Percentiles rank a stretch among this genome's conserved stretches.
Conservation (phyloP, 2,888 invertebrate species). For the Eupithecia pulchellata region DNA sequence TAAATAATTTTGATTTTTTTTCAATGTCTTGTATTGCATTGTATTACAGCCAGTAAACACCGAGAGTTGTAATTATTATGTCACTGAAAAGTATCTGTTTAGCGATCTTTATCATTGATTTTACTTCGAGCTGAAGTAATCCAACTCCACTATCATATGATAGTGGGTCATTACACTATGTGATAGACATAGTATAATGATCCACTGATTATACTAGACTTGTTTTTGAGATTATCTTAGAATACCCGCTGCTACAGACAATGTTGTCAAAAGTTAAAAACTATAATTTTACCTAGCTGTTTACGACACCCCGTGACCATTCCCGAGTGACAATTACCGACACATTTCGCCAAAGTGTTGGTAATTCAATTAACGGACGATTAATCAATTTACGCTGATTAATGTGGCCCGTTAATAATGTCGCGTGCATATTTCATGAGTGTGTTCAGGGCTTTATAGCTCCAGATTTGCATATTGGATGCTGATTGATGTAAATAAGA, state of each 20-base stretch:
- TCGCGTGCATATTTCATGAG: constrained; percentile 46
- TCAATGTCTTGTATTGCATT: neutral
- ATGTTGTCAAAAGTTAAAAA: neutral
- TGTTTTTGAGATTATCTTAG: neutral
- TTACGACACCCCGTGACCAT: constrained; percentile 11
- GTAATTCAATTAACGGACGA: constrained; percentile 48
- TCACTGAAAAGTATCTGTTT: neutral
- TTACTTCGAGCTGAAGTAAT: neutral
- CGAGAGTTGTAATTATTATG: neutral
- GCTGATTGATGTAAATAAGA: neutral
- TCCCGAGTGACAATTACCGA: constrained; percentile 63
- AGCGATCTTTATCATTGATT: neutral
- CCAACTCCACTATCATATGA: too few relatives aligned
- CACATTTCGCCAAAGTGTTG: constrained; percentile 46
- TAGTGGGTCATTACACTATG: too few relatives aligned
- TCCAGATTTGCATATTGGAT: constrained; percentile 12
- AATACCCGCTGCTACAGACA: neutral
- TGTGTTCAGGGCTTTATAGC: constrained; percentile 36
- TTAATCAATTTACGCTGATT: constrained; percentile 47
- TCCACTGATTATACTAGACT: too few relatives aligned
- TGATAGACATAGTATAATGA: too few relatives aligned
- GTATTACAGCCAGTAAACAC: too few relatives aligned
- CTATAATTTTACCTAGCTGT: constrained; percentile 10
- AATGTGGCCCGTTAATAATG: constrained; percentile 34
- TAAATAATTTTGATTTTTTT: neutral